A percentile compares a stretch with the other conserved stretches of the same genome.
phyloP scores from a whole-genome alignment of 2,113 vertebrate species.

The Daphoenositta chrysoptera region DNA sequence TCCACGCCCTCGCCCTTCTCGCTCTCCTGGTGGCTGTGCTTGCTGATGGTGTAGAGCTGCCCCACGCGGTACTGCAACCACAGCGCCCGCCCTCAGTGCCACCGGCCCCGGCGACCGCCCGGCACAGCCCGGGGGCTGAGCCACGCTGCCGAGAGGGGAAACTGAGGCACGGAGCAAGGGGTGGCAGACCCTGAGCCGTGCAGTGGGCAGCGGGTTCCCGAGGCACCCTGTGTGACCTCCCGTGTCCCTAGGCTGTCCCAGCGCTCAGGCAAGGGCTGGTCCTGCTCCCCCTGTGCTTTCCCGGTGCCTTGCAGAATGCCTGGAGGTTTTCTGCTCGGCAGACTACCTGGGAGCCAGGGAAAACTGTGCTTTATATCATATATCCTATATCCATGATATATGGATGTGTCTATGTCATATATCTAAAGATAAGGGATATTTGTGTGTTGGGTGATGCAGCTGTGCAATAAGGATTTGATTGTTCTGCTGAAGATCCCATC shows the following conservation, averaged over 20 bases:
- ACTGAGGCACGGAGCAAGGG: background rate
- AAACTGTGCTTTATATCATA: too few species aligned
- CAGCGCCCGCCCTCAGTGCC: background rate
- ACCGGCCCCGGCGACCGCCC: accelerated
- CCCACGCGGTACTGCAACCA: conserved; percentile 81
- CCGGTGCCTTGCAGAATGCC: background rate
- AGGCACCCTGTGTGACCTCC: background rate
- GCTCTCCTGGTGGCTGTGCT: conserved; percentile 90
- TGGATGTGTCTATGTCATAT: background rate
- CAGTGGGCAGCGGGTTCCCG: accelerated
- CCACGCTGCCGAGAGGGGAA: background rate
- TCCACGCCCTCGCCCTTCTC: conserved; percentile 87
- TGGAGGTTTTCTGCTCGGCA: background rate
- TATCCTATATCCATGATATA: accelerated
- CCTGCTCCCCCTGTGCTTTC: background rate
- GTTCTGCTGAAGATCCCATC: background rate
- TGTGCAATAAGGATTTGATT: background rate
- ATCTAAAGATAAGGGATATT: too few species aligned
- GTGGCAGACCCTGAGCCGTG: background rate
- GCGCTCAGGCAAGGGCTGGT: accelerated
- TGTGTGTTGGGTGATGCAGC: background rate
- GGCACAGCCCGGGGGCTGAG: background rate
- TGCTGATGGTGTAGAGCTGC: conserved; percentile 94
- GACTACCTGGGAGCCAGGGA: background rate
- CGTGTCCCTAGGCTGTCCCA: background rate